Conservation (phyloP, 2,113 vertebrate species). For the Apodemus sylvaticus region DNA sequence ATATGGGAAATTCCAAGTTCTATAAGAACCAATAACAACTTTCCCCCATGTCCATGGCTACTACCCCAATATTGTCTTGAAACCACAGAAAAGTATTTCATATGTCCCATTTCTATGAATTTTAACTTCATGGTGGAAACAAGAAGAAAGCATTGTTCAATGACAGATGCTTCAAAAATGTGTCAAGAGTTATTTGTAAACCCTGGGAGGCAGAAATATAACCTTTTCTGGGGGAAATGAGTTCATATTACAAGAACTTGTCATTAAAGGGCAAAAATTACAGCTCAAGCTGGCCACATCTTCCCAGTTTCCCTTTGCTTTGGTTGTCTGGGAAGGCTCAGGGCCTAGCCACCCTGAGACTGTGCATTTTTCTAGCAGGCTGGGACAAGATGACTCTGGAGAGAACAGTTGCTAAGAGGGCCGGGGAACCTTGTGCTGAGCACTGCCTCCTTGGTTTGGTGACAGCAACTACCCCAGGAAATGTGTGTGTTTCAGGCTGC, state of each 20-base stretch:
- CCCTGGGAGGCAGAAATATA: constrained; percentile 65
- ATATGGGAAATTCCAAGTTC: constrained; percentile 7
- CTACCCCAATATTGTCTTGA: constrained; percentile 48
- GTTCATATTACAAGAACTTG: constrained; percentile 71
- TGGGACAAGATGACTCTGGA: neutral
- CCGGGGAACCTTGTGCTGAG: too few species aligned
- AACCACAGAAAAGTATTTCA: constrained; percentile 51
- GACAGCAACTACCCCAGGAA: neutral
- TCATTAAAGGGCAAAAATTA: constrained; percentile 70
- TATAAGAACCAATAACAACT: constrained; percentile 3
- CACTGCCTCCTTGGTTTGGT: neutral
- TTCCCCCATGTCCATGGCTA: constrained; percentile 30
- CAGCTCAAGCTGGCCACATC: constrained; percentile 53
- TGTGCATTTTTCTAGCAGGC: neutral
- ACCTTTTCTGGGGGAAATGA: constrained; percentile 70
- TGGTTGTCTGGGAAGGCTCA: constrained; percentile 29
- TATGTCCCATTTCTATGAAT: constrained; percentile 34
- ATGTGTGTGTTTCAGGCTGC: neutral
- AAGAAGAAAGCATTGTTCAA: constrained; percentile 57
- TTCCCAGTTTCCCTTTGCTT: constrained; percentile 54
- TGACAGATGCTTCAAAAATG: constrained; percentile 71
- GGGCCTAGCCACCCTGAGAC: constrained; percentile 22
- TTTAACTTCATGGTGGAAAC: constrained; percentile 65
- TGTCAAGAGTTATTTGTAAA: constrained; percentile 57
- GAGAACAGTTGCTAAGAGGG: neutral